A percentile compares a stretch with the other conserved stretches of the same genome.
Evolutionary conservation across 2,888 invertebrate genomes (phyloP).

Genomic region (Pachycephus smyrnensis): DNA sequence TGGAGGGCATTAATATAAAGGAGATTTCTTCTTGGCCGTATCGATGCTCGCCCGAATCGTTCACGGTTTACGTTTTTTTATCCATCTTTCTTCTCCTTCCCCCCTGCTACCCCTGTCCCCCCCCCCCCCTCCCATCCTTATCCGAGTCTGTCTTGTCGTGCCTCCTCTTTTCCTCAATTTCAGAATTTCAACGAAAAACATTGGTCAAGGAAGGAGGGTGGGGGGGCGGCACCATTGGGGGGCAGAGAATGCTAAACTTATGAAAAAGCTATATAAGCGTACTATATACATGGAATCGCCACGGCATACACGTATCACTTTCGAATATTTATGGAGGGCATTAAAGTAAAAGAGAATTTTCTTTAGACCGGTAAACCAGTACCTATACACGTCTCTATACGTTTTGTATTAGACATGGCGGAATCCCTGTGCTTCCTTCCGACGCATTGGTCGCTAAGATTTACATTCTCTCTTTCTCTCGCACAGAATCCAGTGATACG

Average conservation of each 20-base stretch:
- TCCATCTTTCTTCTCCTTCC: neutral
- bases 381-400: constrained; percentile 13
- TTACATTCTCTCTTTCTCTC: neutral
- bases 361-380: neutral
- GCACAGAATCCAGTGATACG: neutral
- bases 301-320: constrained; percentile 27
- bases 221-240: too few relatives aligned
- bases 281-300: neutral
- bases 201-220: neutral
- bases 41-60: neutral
- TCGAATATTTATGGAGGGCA: constrained; percentile 40
- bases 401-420: constrained; percentile 34
- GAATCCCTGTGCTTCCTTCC: constrained; percentile 25
- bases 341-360: constrained; percentile 41
- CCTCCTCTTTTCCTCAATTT: neutral
- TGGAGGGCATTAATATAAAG: constrained; percentile 25
- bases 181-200: neutral
- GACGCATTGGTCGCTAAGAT: constrained; percentile 4
- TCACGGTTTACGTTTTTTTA: neutral
- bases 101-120: too few relatives aligned
- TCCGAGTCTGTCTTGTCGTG: neutral
- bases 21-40: constrained; percentile 13
- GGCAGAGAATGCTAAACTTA: neutral
- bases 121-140: neutral
- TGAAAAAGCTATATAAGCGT: neutral